phyloP scores from a whole-genome alignment of 1,140 invertebrate genomes.

The Dendroctonus ponderosae region DNA sequence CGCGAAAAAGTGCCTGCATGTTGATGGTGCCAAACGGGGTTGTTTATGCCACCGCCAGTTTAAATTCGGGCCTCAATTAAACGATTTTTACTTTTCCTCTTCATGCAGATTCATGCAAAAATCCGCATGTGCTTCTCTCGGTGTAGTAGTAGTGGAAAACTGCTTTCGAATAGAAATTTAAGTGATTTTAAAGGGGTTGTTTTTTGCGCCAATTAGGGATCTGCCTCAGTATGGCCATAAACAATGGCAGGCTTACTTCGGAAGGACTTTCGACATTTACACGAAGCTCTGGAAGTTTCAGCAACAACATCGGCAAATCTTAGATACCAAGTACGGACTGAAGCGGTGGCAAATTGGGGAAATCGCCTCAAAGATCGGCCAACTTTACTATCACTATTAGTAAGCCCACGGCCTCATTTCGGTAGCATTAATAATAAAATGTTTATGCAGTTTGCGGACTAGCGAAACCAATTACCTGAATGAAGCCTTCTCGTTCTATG shows the following conservation, averaged over 20 bases:
- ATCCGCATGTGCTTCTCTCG: no score
- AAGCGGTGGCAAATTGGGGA: slow-evolving; percentile 99
- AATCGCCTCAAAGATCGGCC: slow-evolving; percentile 97
- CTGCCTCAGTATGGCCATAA: slow-evolving; percentile 96
- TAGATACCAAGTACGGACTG: slow-evolving; percentile 92
- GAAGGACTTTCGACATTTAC: slow-evolving; percentile 96
- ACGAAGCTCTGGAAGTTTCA: slow-evolving; percentile 99
- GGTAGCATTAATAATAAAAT: background rate
- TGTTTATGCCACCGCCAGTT: background rate
- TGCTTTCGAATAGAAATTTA: no score
- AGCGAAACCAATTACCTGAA: slow-evolving; percentile 96
- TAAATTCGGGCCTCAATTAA: background rate
- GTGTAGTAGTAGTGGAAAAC: no score
- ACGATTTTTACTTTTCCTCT: background rate
- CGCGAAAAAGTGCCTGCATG: no score
- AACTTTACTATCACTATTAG: slow-evolving; percentile 99
- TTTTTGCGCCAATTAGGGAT: slow-evolving; percentile 62
- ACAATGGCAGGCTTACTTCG: slow-evolving; percentile 98
- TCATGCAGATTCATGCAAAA: background rate
- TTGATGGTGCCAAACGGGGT: no score
- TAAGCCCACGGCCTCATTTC: slow-evolving; percentile 56
- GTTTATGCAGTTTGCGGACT: slow-evolving; percentile 73
- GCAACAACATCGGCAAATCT: slow-evolving; percentile 88
- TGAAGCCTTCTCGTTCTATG: slow-evolving; percentile 95
- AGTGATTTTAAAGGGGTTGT: no score